Evolutionary conservation across 64 coral and sea anemone species (phyloP), one percentile per base, ranked within the genome.

Genomic region (Exaiptasia diaphana): DNA sequence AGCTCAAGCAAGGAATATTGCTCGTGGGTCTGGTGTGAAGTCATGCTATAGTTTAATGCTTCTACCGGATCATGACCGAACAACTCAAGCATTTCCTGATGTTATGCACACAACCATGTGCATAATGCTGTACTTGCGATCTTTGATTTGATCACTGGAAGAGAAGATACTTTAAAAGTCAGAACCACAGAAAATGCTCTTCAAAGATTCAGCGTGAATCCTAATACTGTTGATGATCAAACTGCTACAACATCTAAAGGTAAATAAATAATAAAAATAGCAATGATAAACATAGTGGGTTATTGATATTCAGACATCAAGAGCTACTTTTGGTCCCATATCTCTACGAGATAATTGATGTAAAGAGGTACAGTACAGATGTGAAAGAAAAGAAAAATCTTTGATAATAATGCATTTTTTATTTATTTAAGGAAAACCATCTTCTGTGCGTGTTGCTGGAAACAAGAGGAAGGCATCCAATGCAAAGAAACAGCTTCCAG

Each of bases 1-100:
- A 10, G 71, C 46, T 21, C 80, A 83, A 21, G 80, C 80, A 38
- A 34, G 33, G 64, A 67, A 67, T 50, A 39, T 83, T 68, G 61
- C 80, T n/a, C 49, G 48, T 28, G 80, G 63, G 22, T 70, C 80
- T 39, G 65, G 80, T 12, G 34, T 38, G 38, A 83, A 83, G 52
- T 39, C 38, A 14, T 83, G 80, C 14, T 57, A 55, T 21, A 73
- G 53, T 34, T 29, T 87, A 43, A 78, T 87, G 84, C 44, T 87
- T 34, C 60, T 87, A 20, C 84, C 84, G 52, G 83, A 68, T 3
- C 58, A 77, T 50, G 83, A 86, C 83, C 25, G 60, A 35, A 65
- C 72, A 15, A 5, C 32, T 21, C 52, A 78, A 21, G 42, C 62
- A 8, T 87, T 71, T 44, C 85, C 85, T 37, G 85, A 87, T 56